Evolutionary conservation across 2,113 vertebrate genomes (phyloP), one percentile per base, ranked within the genome.

Genomic region (Trematocara macrostoma): DNA sequence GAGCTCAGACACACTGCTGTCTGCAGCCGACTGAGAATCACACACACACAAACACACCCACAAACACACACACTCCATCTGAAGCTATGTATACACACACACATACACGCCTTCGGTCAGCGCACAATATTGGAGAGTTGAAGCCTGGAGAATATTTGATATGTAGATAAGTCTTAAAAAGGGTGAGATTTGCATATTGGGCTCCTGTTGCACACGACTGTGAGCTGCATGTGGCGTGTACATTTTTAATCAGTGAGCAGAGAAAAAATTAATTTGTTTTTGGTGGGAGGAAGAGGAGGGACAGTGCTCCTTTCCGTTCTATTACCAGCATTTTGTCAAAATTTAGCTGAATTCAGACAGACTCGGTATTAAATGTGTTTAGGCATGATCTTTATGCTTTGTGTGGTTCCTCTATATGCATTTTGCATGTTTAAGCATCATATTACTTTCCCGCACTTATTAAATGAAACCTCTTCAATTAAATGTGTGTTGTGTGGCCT

Each of bases 161-260:
- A 93, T 95, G 95, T 94, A 95, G 94, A 96, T 96, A 95, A 94
- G 92, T 88, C 86, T 88, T 91, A 93, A 95, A 93, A 95, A 94
- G 92, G 95, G 82, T 93, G 93, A 92, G 86, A 96, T 97, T 96
- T 95, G 90, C 95, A 95, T 96, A 96, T 55, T 90, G 87, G 83
- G 89, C 91, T 89, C 90, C 86, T 95, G 94, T 93, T 90, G 90
- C 88, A 89, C 92, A 61, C 87, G 83, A 79, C 94, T 94, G 34
- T 1, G 85, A 94, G 89, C 93, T 90, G 91, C 94, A 93, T 96
- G 96, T 94, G 94, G 95, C 93, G 84, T 93, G 90, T 94, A 92
- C 83, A 91, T 95, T 95, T 96, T 96, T 96, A 95, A 96, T 96
- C 94, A 95, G 94, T 3, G n/a, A 92, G 92, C 81, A 57, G 89